Percentiles rank a stretch among this genome's conserved stretches.
Evolutionary conservation across 2,797 vertebrate species (phyloP).

Genomic region (Dromococcyx pavoninus): DNA sequence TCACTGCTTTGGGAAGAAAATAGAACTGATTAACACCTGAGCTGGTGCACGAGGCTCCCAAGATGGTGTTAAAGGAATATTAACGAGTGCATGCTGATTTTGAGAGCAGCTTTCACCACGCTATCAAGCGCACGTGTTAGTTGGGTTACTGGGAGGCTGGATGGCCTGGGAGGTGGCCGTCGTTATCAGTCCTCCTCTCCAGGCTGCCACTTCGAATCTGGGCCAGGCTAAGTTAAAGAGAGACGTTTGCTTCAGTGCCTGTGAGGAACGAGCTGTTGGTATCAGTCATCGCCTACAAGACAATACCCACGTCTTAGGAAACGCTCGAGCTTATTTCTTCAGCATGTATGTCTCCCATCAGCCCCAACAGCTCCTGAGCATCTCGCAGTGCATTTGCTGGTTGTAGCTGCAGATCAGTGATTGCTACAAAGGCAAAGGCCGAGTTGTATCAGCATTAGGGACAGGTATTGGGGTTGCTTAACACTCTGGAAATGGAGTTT

Average conservation of each 20-base stretch:
- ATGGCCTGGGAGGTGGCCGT: background rate
- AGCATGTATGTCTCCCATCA: background rate
- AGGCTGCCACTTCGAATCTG: constrained; percentile 40
- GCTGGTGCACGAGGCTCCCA: constrained; percentile 44
- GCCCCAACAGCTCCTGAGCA: background rate
- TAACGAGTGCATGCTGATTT: constrained; percentile 33
- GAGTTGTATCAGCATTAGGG: background rate
- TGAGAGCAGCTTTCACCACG: constrained; percentile 45
- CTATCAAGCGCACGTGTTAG: constrained; percentile 35
- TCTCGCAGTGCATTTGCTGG: background rate
- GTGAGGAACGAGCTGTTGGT: background rate
- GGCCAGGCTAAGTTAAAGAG: background rate
- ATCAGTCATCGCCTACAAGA: background rate
- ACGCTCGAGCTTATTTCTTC: background rate
- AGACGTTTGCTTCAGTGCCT: background rate
- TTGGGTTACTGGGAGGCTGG: constrained; percentile 15
- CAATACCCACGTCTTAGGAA: background rate
- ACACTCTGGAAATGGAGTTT: background rate
- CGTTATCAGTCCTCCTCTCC: background rate
- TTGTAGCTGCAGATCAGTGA: background rate
- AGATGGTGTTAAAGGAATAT: constrained; percentile 60
- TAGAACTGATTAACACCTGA: constrained; percentile 75
- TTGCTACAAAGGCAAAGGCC: background rate
- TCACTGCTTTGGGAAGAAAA: constrained; percentile 70
- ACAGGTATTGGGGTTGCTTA: background rate